Evolutionary conservation across 2,888 invertebrate genomes (phyloP).

Genomic region (Calameuta filiformis): DNA sequence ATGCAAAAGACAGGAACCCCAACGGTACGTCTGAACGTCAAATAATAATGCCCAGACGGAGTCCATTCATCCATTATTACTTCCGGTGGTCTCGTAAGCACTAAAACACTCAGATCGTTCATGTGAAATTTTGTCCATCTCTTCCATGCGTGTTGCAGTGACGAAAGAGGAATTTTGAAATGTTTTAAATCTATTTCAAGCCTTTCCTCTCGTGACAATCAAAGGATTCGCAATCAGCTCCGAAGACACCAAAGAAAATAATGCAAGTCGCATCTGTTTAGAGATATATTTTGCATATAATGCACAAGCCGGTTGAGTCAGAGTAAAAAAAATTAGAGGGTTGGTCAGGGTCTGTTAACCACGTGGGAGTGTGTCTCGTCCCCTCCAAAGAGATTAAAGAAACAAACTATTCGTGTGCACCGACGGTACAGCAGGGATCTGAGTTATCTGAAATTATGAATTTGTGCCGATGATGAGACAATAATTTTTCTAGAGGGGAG

Average conservation of each 20-base stretch:
- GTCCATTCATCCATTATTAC: neutral
- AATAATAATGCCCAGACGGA: neutral
- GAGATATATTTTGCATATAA: neutral
- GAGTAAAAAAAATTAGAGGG: neutral
- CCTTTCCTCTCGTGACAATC: neutral
- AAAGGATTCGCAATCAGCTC: neutral
- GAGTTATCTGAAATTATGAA: neutral
- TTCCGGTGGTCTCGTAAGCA: too few relatives aligned
- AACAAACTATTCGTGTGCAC: neutral
- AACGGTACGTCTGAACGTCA: neutral
- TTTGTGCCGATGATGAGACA: too few relatives aligned
- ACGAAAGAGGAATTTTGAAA: neutral
- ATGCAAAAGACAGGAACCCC: neutral
- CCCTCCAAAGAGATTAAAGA: neutral
- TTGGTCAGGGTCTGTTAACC: neutral
- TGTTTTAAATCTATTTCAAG: neutral
- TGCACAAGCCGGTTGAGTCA: neutral
- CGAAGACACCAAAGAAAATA: neutral
- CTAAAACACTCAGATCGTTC: too few relatives aligned
- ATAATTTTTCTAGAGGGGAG: too few relatives aligned
- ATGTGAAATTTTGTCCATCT: too few relatives aligned
- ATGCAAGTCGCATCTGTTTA: neutral
- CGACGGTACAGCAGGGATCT: neutral
- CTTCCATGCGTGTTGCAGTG: too few relatives aligned
- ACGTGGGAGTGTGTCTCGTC: constrained; percentile 1